phyloP scores from a whole-genome alignment of 2,797 vertebrate species.

The Lycodopsis pacificus region DNA sequence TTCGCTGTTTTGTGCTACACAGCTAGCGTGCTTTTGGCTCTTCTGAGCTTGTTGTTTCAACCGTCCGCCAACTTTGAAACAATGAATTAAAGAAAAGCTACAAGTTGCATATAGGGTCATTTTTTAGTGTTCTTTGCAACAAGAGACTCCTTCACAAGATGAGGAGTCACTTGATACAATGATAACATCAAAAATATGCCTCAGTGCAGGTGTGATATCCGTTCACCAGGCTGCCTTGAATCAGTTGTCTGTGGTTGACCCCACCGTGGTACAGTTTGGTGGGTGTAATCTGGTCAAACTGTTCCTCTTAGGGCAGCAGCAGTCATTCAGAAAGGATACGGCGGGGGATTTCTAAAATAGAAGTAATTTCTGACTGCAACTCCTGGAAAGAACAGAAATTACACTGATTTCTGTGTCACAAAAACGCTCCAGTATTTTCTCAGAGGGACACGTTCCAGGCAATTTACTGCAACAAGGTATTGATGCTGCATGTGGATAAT shows the following conservation, averaged over 20 bases:
- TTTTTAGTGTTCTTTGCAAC: too few relatives aligned
- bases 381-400: slow-evolving; percentile 30
- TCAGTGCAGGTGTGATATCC: slow-evolving; percentile 27
- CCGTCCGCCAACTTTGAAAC: not conserved
- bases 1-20: not conserved
- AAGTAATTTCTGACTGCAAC: slow-evolving; percentile 20
- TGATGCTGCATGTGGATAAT: slow-evolving; percentile 16
- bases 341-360: slow-evolving; percentile 32
- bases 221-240: slow-evolving; percentile 8
- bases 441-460: slow-evolving; percentile 27
- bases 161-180: slow-evolving; percentile 27
- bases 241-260: slow-evolving; percentile 16
- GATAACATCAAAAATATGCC: slow-evolving; percentile 29
- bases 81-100: slow-evolving; percentile 13
- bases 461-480: slow-evolving; percentile 45
- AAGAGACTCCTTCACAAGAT: slow-evolving; percentile 25
- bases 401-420: slow-evolving; percentile 26
- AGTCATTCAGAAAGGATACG: slow-evolving; percentile 28
- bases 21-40: not conserved
- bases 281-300: slow-evolving; percentile 31
- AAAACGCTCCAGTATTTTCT: slow-evolving; percentile 15
- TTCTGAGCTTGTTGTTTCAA: not conserved
- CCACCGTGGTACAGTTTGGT: not conserved
- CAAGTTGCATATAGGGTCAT: not conserved
- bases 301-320: slow-evolving; percentile 39